Percentiles rank a stretch among this genome's conserved stretches.
These are phyloP conservation scores for Dicycla oo DNA, from an alignment of 2,888 invertebrate species.

Conservation along the genomic window DNA sequence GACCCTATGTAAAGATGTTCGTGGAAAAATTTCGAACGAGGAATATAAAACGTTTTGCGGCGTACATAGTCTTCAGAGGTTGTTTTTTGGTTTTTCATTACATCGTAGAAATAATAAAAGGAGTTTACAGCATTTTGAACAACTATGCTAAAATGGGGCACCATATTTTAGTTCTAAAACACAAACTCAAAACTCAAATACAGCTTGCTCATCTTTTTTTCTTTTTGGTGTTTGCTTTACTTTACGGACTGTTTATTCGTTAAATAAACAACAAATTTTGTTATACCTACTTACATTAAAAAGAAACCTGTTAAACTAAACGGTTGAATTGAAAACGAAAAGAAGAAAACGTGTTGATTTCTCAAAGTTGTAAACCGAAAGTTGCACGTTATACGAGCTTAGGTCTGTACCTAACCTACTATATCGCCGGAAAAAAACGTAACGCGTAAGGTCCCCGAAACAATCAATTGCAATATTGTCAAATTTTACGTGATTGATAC, in stretches of 20 bases:
- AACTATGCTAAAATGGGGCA: background rate
- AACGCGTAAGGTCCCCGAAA: too few relatives aligned
- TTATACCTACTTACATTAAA: background rate
- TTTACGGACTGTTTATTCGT: background rate
- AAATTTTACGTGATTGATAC: too few relatives aligned
- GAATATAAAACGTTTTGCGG: conserved; percentile 12
- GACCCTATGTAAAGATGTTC: conserved; percentile 30
- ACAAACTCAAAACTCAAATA: background rate
- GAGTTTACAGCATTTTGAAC: background rate
- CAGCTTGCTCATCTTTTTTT: background rate
- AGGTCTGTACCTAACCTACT: too few relatives aligned
- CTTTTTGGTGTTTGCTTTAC: background rate
- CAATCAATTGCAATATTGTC: too few relatives aligned
- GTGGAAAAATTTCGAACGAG: conserved; percentile 16
- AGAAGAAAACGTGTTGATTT: background rate
- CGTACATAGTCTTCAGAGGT: background rate
- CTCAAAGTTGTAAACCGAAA: background rate
- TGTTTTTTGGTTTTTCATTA: background rate
- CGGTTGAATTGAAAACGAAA: background rate
- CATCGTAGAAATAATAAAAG: background rate
- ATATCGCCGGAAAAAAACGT: too few relatives aligned
- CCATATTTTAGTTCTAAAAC: conserved; percentile 9
- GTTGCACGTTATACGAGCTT: background rate
- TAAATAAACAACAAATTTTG: background rate
- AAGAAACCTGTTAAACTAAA: background rate